Evolutionary conservation across 2,797 vertebrate species (phyloP).

Genomic region (Eospalax fontanierii): DNA sequence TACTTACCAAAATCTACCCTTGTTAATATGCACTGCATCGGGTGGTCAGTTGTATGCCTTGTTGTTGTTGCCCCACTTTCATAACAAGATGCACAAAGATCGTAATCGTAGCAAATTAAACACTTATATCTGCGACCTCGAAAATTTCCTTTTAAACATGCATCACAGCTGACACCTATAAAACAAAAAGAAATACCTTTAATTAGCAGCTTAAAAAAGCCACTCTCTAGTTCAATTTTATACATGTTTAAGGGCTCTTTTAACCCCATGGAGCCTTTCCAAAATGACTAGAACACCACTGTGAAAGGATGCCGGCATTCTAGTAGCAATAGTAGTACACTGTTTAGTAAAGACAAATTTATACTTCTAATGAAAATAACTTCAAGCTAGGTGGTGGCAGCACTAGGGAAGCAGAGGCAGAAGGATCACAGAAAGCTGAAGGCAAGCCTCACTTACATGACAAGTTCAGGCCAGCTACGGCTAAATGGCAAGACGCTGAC

Average conservation of each 20-base stretch:
- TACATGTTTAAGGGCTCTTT: constrained; percentile 11
- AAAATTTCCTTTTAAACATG: constrained; percentile 99
- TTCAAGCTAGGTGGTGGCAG: not conserved
- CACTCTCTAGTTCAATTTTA: constrained; percentile 49
- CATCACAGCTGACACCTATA: constrained; percentile 99
- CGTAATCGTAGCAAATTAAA: constrained; percentile 99
- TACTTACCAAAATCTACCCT: constrained; percentile 99
- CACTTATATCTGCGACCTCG: constrained; percentile 99
- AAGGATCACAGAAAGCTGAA: too few relatives aligned
- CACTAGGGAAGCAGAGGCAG: not conserved
- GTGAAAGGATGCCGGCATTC: not conserved
- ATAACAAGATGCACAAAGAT: constrained; percentile 99
- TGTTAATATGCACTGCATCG: constrained; percentile 99
- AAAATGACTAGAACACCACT: constrained; percentile 38
- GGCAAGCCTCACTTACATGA: too few relatives aligned
- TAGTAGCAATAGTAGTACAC: not conserved
- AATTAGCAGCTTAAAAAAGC: constrained; percentile 68
- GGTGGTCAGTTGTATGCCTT: constrained; percentile 99
- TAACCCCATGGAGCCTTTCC: constrained; percentile 30
- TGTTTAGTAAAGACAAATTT: not conserved
- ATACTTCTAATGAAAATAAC: not conserved
- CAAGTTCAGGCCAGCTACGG: not conserved
- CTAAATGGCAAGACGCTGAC: not conserved
- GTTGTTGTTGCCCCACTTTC: constrained; percentile 99
- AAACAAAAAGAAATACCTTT: constrained; percentile 81